phyloP scores from a whole-genome alignment of 2,888 invertebrate genomes.

The Tenthredo notha region DNA sequence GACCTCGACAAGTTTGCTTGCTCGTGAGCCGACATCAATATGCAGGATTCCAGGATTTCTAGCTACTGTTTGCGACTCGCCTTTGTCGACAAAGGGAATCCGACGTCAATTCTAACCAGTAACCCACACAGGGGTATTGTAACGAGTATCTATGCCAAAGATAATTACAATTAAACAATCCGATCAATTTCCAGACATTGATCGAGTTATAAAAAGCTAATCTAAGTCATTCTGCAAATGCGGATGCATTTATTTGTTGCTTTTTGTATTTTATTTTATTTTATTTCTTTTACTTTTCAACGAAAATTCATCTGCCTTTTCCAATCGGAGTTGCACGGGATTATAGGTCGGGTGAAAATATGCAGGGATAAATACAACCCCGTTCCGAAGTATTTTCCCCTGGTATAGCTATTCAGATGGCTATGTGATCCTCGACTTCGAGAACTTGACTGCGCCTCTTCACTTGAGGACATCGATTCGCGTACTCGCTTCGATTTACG shows the following conservation, averaged over 20 bases:
- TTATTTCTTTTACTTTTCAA: neutral
- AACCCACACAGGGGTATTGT: neutral
- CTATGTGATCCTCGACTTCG: conserved; percentile 14
- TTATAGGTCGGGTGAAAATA: conserved; percentile 9
- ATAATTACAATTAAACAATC: conserved; percentile 13
- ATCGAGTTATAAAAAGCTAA: neutral
- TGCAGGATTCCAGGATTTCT: conserved; percentile 44
- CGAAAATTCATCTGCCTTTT: neutral
- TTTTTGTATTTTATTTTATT: neutral
- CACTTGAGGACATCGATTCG: conserved; percentile 36
- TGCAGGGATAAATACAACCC: neutral
- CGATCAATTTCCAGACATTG: neutral
- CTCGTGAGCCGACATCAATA: conserved; percentile 29
- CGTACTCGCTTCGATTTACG: neutral
- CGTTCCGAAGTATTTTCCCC: neutral
- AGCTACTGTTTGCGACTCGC: conserved; percentile 30
- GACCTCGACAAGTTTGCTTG: conserved; percentile 25
- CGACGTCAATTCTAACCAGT: conserved; percentile 13
- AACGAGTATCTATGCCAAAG: neutral
- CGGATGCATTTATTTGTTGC: neutral
- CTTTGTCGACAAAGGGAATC: conserved; percentile 46
- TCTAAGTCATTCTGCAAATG: neutral
- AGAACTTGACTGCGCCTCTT: conserved; percentile 30
- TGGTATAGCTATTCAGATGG: neutral
- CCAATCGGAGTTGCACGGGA: neutral